phyloP scores from a whole-genome alignment of 1,140 invertebrate species.

The Mycetomoellerius zeteki region DNA sequence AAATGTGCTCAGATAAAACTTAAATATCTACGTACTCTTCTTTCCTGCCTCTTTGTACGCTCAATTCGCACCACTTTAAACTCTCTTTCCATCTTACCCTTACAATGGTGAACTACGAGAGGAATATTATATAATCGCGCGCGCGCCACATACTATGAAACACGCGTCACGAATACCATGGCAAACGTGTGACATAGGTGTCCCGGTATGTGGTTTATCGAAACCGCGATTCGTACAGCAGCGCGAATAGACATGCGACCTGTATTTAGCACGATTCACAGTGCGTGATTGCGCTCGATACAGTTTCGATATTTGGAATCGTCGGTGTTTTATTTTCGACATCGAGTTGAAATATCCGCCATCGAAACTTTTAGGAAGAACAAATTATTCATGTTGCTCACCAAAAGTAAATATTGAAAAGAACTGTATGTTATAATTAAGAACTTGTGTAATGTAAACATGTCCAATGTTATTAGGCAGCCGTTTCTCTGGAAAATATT shows the following conservation, averaged over 20 bases:
- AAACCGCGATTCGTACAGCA: constrained; percentile 79
- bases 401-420: neutral
- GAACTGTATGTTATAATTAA: neutral
- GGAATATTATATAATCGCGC: constrained; percentile 77
- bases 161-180: constrained; percentile 79
- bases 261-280: constrained; percentile 71
- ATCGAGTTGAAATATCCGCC: neutral
- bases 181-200: constrained; percentile 77
- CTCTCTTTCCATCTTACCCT: constrained; percentile 10
- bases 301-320: neutral
- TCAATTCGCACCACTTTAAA: constrained; percentile 39
- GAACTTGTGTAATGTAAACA: neutral
- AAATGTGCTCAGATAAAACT: constrained; percentile 8
- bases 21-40: neutral
- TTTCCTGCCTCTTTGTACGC: neutral
- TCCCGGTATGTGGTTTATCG: constrained; percentile 79
- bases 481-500: too few relatives aligned
- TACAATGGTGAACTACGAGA: constrained; percentile 55
- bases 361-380: neutral
- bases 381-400: neutral
- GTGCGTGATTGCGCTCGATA: constrained; percentile 22
- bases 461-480: too few relatives aligned
- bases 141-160: constrained; percentile 75
- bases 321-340: neutral
- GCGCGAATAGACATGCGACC: constrained; percentile 81